These are phyloP conservation scores for Macropodus opercularis DNA, from an alignment of 2,797 vertebrate genomes.

Conservation along the genomic window DNA sequence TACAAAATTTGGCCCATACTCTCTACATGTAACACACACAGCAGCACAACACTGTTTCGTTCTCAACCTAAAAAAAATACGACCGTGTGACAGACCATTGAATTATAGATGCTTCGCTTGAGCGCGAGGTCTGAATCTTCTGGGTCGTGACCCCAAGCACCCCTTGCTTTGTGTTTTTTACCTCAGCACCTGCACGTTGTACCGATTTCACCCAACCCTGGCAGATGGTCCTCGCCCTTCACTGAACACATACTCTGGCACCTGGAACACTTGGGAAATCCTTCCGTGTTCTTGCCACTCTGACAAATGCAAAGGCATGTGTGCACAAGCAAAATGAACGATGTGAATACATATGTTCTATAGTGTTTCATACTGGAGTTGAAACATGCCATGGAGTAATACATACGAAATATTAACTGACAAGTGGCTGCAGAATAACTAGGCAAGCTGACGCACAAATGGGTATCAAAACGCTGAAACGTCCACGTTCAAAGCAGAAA, in stretches of 20 bases:
- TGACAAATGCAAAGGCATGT: conserved; percentile 47
- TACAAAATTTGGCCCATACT: background rate
- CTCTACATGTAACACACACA: background rate
- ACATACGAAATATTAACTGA: no score
- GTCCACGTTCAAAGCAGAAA: no score
- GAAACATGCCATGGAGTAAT: no score
- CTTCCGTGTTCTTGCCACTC: conserved; percentile 46
- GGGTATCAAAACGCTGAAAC: no score
- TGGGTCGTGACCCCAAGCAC: conserved; percentile 33
- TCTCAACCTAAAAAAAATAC: background rate
- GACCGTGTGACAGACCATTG: conserved; percentile 37
- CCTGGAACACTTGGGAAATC: conserved; percentile 65
- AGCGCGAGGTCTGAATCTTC: conserved; percentile 61
- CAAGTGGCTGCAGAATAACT: no score
- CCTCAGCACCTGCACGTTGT: conserved; percentile 78
- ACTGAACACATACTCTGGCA: conserved; percentile 59
- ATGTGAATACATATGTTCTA: no score
- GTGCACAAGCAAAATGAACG: conserved; percentile 19
- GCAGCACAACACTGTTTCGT: background rate
- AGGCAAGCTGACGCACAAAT: no score
- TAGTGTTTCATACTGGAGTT: no score
- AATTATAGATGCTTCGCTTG: conserved; percentile 52
- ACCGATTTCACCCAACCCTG: conserved; percentile 66
- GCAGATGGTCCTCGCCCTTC: conserved; percentile 79
- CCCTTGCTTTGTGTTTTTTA: conserved; percentile 34